These are phyloP conservation scores for Arrhopalites spinosus DNA, from an alignment of 2,888 invertebrate species.

Conservation along the genomic window DNA sequence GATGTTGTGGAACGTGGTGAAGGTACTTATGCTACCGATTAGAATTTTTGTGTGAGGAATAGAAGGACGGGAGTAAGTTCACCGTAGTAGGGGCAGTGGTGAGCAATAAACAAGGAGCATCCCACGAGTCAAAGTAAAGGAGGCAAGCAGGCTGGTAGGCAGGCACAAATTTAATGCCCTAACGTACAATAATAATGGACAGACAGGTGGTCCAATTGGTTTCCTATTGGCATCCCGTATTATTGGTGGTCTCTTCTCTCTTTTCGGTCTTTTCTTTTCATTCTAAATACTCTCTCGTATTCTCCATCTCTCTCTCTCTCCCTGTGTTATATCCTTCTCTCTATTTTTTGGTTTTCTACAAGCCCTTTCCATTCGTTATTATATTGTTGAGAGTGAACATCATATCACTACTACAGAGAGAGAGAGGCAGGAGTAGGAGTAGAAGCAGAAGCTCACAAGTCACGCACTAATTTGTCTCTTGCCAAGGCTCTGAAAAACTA, in stretches of 20 bases:
- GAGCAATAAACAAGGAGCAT: slow-evolving; percentile 14
- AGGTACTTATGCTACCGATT: slow-evolving; percentile 24
- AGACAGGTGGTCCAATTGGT: slow-evolving; percentile 39
- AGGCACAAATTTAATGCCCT: slow-evolving; percentile 37
- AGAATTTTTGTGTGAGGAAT: slow-evolving; percentile 11
- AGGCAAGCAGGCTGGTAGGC: slow-evolving; percentile 29
- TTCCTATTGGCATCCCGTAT: slow-evolving; percentile 33
- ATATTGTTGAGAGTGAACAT: too few relatives aligned
- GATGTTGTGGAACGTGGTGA: slow-evolving; percentile 26
- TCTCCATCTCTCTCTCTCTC: slow-evolving; percentile 14
- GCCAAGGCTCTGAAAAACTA: too few relatives aligned
- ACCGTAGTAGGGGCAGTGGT: background rate
- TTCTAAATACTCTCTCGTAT: slow-evolving; percentile 5
- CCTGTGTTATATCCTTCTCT: background rate
- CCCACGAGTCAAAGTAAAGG: slow-evolving; percentile 24
- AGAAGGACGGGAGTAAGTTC: background rate
- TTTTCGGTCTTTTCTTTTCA: slow-evolving; percentile 12
- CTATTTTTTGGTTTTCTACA: background rate
- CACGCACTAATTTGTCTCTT: slow-evolving; percentile 8
- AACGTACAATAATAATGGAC: slow-evolving; percentile 38
- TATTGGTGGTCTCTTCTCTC: slow-evolving; percentile 28
- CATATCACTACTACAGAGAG: too few relatives aligned
- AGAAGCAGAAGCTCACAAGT: background rate
- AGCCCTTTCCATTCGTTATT: too few relatives aligned
- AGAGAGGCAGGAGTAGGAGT: too few relatives aligned